Conservation (phyloP, 1,140 invertebrate species). For the Drosophila bocki region DNA sequence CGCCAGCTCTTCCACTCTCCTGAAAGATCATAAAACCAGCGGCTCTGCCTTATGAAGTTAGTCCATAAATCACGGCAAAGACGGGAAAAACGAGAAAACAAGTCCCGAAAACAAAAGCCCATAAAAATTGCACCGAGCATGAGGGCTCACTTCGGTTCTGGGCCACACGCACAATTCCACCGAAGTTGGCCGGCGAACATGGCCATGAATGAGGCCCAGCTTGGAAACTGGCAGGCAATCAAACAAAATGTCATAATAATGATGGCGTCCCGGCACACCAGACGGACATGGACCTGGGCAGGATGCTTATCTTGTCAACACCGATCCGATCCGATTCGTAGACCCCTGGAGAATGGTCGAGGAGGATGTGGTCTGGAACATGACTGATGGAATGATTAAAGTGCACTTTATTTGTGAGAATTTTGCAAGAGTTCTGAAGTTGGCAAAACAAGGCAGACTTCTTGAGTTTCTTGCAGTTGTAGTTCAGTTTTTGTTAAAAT, state of each 20-base stretch:
- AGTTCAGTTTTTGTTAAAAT: not conserved
- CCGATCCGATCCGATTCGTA: slow-evolving; percentile 35
- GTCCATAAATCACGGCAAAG: slow-evolving; percentile 64
- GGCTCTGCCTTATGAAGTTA: slow-evolving; percentile 59
- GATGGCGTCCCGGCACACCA: slow-evolving; percentile 66
- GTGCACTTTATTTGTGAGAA: slow-evolving; percentile 66
- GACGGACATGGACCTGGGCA: slow-evolving; percentile 32
- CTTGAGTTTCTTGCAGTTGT: not conserved
- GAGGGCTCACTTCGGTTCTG: slow-evolving; percentile 31
- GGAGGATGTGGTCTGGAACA: slow-evolving; percentile 19
- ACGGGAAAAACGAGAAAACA: slow-evolving; percentile 29
- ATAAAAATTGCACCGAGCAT: slow-evolving; percentile 73
- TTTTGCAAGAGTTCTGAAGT: slow-evolving; percentile 23
- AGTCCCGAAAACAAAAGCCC: slow-evolving; percentile 46
- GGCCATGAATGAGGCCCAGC: slow-evolving; percentile 36
- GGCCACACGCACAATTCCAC: slow-evolving; percentile 78
- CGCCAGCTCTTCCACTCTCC: slow-evolving; percentile 10
- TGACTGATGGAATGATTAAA: slow-evolving; percentile 62
- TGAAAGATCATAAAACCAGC: slow-evolving; percentile 59
- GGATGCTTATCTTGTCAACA: slow-evolving; percentile 83
- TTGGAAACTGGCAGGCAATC: slow-evolving; percentile 56
- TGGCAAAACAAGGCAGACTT: not conserved
- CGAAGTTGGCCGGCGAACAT: slow-evolving; percentile 62
- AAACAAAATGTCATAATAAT: slow-evolving; percentile 83
- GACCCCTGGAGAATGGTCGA: slow-evolving; percentile 9